phyloP scores from a whole-genome alignment of 2,888 invertebrate genomes.

The Rosalia funebris region DNA sequence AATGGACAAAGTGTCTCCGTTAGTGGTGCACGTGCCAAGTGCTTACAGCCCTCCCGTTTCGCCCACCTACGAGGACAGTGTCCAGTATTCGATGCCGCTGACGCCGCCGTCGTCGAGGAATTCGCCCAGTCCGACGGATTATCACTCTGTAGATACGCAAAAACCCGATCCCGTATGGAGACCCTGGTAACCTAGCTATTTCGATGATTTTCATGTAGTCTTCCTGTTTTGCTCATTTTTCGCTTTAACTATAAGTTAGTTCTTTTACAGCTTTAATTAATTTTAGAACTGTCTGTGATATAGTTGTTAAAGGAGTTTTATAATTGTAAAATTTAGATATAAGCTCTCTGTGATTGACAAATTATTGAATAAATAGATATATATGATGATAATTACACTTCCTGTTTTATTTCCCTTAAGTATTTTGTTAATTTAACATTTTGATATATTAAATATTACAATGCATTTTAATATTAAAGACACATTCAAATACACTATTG shows the following conservation, averaged over 20 bases:
- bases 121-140: conserved; percentile 67
- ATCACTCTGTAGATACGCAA: conserved; percentile 25
- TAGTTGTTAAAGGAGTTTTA: conserved; percentile 6
- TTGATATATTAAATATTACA: no score
- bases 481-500: no score
- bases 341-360: conserved; percentile 13
- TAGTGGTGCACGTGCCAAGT: conserved; percentile 69
- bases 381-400: background rate
- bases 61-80: conserved; percentile 59
- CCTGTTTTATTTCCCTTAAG: background rate
- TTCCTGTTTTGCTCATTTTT: conserved; percentile 37
- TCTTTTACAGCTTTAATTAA: conserved; percentile 35
- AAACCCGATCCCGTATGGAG: conserved; percentile 68
- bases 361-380: conserved; percentile 7
- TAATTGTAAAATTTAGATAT: conserved; percentile 10
- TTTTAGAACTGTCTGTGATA: conserved; percentile 28
- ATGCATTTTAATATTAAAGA: no score
- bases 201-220: conserved; percentile 16
- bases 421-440: background rate
- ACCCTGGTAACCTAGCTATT: conserved; percentile 67
- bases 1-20: conserved; percentile 70
- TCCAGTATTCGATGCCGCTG: conserved; percentile 75
- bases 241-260: conserved; percentile 34
- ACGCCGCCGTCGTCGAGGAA: conserved; percentile 67
- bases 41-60: conserved; percentile 68